These are phyloP conservation scores for Saccopteryx bilineata DNA, from an alignment of 2,113 vertebrate species.

Conservation along the genomic window DNA sequence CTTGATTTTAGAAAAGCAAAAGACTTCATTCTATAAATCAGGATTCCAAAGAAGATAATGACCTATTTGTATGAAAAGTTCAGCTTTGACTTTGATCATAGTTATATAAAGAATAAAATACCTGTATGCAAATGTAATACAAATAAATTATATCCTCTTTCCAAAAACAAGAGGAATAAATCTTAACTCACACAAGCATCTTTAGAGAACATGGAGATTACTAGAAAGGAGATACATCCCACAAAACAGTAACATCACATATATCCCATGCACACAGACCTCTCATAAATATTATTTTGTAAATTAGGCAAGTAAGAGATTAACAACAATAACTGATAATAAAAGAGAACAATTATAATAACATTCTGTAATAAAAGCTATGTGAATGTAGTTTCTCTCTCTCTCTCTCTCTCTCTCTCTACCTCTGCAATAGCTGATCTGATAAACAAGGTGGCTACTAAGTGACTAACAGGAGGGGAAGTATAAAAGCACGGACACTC, in stretches of 20 bases:
- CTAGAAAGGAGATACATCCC: background rate
- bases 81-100: background rate
- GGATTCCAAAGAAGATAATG: slow-evolving; percentile 31
- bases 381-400: background rate
- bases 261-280: background rate
- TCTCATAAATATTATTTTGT: background rate
- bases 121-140: background rate
- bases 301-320: background rate
- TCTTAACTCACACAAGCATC: background rate
- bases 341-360: background rate
- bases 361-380: background rate
- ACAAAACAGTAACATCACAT: background rate
- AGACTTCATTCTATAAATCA: background rate
- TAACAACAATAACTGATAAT: background rate
- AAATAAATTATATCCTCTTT: background rate
- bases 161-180: slow-evolving; percentile 3
- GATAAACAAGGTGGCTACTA: background rate
- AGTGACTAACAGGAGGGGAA: background rate
- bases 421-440: background rate
- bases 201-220: background rate
- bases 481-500: background rate
- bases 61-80: slow-evolving; percentile 3
- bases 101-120: slow-evolving; percentile 38
- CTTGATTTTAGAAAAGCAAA: background rate
- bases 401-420: background rate